These are phyloP conservation scores for Sternotherus odoratus DNA, from an alignment of 2,797 vertebrate genomes.

Conservation along the genomic window DNA sequence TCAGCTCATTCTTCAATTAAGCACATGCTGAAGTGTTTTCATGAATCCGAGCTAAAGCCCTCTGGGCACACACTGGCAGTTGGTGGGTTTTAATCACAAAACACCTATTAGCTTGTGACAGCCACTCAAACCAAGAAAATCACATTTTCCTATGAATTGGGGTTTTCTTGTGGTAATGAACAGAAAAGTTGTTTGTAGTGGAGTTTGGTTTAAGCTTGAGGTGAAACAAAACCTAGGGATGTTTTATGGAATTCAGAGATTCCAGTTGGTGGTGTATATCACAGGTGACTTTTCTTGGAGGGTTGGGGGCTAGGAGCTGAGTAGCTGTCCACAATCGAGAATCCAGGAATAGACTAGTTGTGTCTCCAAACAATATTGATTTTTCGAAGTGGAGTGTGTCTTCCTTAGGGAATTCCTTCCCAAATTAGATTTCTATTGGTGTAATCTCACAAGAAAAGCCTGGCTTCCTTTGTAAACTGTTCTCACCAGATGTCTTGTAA, in stretches of 20 bases:
- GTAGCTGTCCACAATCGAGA: background rate
- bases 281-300: background rate
- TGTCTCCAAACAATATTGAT: slow-evolving; percentile 39
- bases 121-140: background rate
- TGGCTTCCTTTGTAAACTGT: slow-evolving; percentile 50
- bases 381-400: slow-evolving; percentile 36
- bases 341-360: slow-evolving; percentile 40
- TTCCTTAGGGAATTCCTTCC: slow-evolving; percentile 53
- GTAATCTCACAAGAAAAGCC: slow-evolving; percentile 58
- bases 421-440: slow-evolving; percentile 65
- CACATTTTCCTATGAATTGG: background rate
- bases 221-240: background rate
- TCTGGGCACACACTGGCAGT: background rate
- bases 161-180: background rate
- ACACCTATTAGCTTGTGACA: background rate
- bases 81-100: background rate
- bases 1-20: background rate
- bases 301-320: background rate
- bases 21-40: background rate
- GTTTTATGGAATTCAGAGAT: background rate
- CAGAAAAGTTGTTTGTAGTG: background rate
- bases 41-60: background rate
- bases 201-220: background rate
- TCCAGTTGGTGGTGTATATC: background rate
- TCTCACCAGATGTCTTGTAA: slow-evolving; percentile 66